Evolutionary conservation across 2,888 invertebrate species (phyloP).

Genomic region (Pegoplata infirma): DNA sequence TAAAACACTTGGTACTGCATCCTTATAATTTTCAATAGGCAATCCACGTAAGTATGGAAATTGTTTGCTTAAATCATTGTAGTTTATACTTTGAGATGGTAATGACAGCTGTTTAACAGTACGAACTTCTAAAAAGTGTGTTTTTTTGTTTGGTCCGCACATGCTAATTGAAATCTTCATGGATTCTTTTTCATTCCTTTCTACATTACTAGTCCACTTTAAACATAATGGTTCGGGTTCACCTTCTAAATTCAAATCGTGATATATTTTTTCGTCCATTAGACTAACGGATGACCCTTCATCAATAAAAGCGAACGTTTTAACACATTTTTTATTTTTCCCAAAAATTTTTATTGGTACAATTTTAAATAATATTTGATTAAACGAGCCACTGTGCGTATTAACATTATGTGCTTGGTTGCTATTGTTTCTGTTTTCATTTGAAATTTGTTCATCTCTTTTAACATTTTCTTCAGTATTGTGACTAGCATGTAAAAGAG

Average conservation of each 20-base stretch:
- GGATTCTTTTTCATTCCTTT: not conserved
- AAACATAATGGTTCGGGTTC: conserved; percentile 16
- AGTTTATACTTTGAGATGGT: conserved; percentile 1
- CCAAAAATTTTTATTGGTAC: conserved; percentile 6
- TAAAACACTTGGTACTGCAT: conserved; percentile 5
- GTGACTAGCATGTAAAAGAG: too few relatives aligned
- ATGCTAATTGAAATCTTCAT: not conserved
- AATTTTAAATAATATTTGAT: conserved; percentile 30
- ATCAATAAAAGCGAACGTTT: conserved; percentile 18
- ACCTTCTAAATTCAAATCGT: conserved; percentile 14
- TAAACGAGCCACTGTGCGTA: conserved; percentile 9
- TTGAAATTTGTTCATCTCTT: not conserved
- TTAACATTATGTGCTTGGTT: conserved; percentile 5
- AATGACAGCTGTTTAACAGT: conserved; percentile 9
- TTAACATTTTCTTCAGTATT: too few relatives aligned
- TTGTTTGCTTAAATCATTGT: not conserved
- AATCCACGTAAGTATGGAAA: conserved; percentile 8
- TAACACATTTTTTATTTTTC: not conserved
- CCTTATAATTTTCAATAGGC: conserved; percentile 4
- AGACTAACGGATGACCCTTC: conserved; percentile 38
- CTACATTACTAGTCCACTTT: conserved; percentile 24
- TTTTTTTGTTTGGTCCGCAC: not conserved
- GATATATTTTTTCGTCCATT: conserved; percentile 4
- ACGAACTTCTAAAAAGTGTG: not conserved
- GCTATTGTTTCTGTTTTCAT: conserved; percentile 12